Conservation (phyloP, 2,797 vertebrate genomes). For the Acestrorhynchus altus region DNA sequence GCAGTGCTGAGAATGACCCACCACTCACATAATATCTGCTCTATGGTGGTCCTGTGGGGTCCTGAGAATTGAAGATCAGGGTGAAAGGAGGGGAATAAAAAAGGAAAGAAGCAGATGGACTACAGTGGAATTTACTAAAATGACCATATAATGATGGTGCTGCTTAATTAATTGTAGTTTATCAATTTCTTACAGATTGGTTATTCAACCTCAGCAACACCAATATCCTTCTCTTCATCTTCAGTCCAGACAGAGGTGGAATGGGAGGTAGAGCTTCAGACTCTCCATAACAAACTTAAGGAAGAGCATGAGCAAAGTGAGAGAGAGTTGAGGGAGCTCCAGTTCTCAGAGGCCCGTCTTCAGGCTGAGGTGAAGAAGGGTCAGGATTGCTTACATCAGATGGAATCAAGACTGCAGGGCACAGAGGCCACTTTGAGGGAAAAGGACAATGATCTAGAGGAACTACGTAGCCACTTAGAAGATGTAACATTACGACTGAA, state of each 20-base stretch:
- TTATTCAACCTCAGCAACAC: constrained; percentile 28
- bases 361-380: constrained; percentile 82
- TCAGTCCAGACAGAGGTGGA: constrained; percentile 62
- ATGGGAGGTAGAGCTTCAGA: constrained; percentile 73
- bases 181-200: constrained; percentile 40
- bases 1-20: too few relatives aligned
- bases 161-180: background rate
- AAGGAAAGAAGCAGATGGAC: too few relatives aligned
- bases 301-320: constrained; percentile 78
- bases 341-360: constrained; percentile 72
- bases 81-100: too few relatives aligned
- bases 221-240: constrained; percentile 49
- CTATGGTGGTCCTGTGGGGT: too few relatives aligned
- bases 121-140: background rate
- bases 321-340: constrained; percentile 81
- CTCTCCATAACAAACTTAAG: constrained; percentile 86
- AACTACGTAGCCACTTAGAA: constrained; percentile 77
- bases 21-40: too few relatives aligned
- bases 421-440: constrained; percentile 79
- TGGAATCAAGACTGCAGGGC: constrained; percentile 78
- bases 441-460: constrained; percentile 79
- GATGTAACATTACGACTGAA: constrained; percentile 81
- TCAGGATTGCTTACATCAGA: constrained; percentile 78
- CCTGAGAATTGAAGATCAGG: too few relatives aligned
- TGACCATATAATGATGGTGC: background rate